Evolutionary conservation across 2,888 invertebrate genomes (phyloP).

Genomic region (Tetrapedia diversipes): DNA sequence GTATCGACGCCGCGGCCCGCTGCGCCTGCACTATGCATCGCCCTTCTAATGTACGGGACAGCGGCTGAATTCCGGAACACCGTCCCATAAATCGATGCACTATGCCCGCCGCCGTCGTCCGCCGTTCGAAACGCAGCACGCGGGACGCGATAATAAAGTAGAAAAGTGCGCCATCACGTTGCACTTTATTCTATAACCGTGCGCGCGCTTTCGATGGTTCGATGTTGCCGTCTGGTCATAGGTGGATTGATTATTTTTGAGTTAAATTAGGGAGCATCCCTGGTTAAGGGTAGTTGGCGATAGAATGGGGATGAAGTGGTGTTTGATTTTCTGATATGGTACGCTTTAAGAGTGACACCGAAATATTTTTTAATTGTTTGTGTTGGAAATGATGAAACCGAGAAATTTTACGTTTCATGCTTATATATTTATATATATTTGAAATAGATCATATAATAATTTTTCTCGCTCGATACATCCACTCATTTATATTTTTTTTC

Average conservation of each 20-base stretch:
- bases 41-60: constrained; percentile 39
- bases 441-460: too few relatives aligned
- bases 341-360: too few relatives aligned
- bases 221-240: neutral
- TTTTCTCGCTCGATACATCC: too few relatives aligned
- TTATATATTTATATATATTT: too few relatives aligned
- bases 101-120: neutral
- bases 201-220: too few relatives aligned
- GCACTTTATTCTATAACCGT: constrained; percentile 21
- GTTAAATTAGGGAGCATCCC: neutral
- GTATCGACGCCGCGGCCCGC: constrained; percentile 49
- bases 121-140: neutral
- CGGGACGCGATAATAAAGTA: constrained; percentile 27
- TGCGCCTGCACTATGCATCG: constrained; percentile 47
- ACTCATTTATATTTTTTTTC: too few relatives aligned
- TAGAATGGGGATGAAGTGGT: neutral
- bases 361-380: too few relatives aligned
- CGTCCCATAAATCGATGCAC: constrained; percentile 56
- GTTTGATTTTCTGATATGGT: neutral
- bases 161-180: constrained; percentile 22
- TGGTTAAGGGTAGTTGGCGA: neutral
- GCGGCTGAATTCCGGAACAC: constrained; percentile 59
- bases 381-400: too few relatives aligned
- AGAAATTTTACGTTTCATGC: too few relatives aligned
- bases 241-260: constrained; percentile 7